Base-by-base conservation (phyloP, 2,797 vertebrate genomes). In the Nannoperca obscura region DNA sequence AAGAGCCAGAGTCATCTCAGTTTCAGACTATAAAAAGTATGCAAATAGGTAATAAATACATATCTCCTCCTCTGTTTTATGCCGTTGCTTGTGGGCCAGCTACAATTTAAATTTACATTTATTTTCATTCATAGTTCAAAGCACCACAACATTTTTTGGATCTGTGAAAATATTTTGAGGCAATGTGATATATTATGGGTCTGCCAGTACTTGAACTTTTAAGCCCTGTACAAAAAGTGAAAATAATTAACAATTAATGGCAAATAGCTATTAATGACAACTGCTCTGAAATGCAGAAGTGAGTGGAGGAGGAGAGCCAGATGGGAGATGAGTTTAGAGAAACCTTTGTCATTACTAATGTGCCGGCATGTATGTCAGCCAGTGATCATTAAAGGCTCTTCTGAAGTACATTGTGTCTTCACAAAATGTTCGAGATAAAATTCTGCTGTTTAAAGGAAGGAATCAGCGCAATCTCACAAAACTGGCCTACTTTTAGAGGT, bases 201-300 rank as follows among this genome's bases (percentile, higher is more conserved):
- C 65, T 42, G 10, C 32, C 61, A 36, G 52, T 59, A 59, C 75
- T 75, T 87, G 77, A 89, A 81, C 66, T 62, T 66, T 90, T 92
- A 63, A 91, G 54, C 30, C 42, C 34, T 32, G 46, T 74, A 32
- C 77, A 82, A 78, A 81, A 32, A 82, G 71, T 53, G 47, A 61
- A 54, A 77, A 86, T 83, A 61, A 53, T 87, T 88, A 86, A 87
- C 84, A 86, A 81, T 87, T 85, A 86, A 83, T 86, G 60, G 54
- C n/a, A 69, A 76, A 86, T 38, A 58, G 78, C 78, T 90, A 76
- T 86, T 88, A 82, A 89, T 78, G 83, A 86, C 77, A 83, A 76
- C 76, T 64, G 78, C 71, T 87, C 70, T 78, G 73, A 83, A 80
- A 84, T 76, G 77, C 82, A 74, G 54, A 61, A 70, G 63, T 65